Evolutionary conservation across 2,797 vertebrate genomes (phyloP).

Genomic region (Chaetophractus vellerosus): DNA sequence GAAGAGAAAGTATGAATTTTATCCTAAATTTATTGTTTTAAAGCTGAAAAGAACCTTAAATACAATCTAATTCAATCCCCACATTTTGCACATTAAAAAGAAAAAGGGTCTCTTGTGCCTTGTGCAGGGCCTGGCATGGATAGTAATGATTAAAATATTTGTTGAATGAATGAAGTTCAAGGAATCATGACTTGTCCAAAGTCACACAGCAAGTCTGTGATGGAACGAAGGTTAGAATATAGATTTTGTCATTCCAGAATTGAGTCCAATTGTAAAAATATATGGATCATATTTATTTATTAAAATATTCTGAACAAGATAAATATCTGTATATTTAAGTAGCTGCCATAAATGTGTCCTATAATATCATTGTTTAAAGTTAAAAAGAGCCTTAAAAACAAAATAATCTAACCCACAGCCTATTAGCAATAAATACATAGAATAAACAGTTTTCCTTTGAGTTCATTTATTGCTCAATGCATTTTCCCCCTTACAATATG

Average conservation of each 20-base stretch:
- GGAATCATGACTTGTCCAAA: background rate
- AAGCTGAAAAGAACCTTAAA: conserved; percentile 52
- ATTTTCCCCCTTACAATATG: background rate
- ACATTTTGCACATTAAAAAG: background rate
- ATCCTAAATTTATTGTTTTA: conserved; percentile 58
- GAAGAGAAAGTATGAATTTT: conserved; percentile 67
- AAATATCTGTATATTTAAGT: conserved; percentile 32
- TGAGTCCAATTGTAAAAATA: conserved; percentile 22
- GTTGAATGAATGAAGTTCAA: background rate
- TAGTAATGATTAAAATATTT: background rate
- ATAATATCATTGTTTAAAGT: background rate
- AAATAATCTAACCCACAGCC: background rate
- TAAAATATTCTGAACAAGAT: conserved; percentile 33
- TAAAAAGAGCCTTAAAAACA: conserved; percentile 6
- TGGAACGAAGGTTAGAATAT: background rate
- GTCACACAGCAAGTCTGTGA: background rate
- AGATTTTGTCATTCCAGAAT: conserved; percentile 47
- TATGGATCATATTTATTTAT: conserved; percentile 9
- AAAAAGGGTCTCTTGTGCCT: background rate
- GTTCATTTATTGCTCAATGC: conserved; percentile 8
- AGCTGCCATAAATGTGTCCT: background rate
- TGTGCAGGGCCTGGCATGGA: background rate
- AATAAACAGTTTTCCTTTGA: background rate
- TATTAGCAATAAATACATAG: background rate
- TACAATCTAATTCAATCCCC: background rate